Evolutionary conservation across 2,888 invertebrate genomes (phyloP), one percentile per base, ranked within the genome.

Genomic region (Antheraea yamamai): DNA sequence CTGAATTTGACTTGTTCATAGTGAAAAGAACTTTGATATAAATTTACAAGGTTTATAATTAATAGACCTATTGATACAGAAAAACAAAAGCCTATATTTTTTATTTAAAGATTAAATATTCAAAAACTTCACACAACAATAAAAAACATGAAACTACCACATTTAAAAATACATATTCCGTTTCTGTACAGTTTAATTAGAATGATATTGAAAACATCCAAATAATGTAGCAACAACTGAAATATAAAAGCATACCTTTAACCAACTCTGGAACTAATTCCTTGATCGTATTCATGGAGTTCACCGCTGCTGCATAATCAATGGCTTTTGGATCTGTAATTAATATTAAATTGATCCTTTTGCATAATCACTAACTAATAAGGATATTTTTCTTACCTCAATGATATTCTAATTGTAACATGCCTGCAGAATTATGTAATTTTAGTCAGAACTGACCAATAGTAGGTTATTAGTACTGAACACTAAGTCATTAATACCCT

Each of bases 201-300:
- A 61, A 61, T 61, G 23, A 7, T 10, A 61, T 23, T 23, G n/a
- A n/a, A n/a, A 61, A 23, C n/a, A 7, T 61, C 23, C 23, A 61
- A 61, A 30, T 61, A 66, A 66, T 66, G 30, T 16, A 66, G 30
- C 12, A 47, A 47, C 23, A 61, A 61, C 4, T 23, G 26, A 66
- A 16, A 66, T 16, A 66, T 26, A 66, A 16, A 30, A n/a, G 8
- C n/a, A 80, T 83, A 94, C 97, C 99, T 88, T 97, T 97, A 0
- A 98, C 98, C 90, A 99, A 97, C 89, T 98, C 98, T 0, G 99
- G 99, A 80, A 99, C 95, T 80, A 99, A 97, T 83, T 98, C 98
- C 23, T 99, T 98, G 79, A 99, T 99, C 55, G 99, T 98, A 51
- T 98, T 98, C 84, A 99, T 98, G 0, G 99, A 99, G 1, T 98